Base-by-base conservation (phyloP, 1,140 invertebrate genomes). In the Drosophila asahinai region DNA sequence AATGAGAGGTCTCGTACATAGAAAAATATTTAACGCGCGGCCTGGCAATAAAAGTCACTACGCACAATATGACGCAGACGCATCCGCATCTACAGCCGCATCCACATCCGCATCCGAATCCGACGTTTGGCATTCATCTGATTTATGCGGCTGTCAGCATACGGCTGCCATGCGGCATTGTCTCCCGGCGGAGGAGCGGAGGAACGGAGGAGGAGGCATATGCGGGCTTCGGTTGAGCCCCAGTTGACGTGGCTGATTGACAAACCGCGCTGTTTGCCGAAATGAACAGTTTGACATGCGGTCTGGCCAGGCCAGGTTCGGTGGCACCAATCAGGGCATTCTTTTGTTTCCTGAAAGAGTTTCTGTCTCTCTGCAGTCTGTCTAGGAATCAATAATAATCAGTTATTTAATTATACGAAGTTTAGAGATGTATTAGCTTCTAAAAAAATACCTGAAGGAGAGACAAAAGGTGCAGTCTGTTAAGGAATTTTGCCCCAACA, bases 71-170 rank as follows among this genome's bases (percentile, higher is more conserved):
- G 73, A 57, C 54, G 36, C 52, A 12, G 17, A 55, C 3, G 14
- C 48, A 17, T 33, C 59, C n/a, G 33, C 36, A 15, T 17, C 47
- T 33, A 17, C 42, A 19, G 36, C 30, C 38, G 68, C 57, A 64
- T 66, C 27, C 45, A 42, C 48, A 82, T 64, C 38, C 48, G 60
- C 60, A 84, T 61, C 54, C 45, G 45, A 52, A 63, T 74, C 42
- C 58, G 51, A 47, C 70, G 19, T 83, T 83, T 84, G 74, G 68
- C 62, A 65, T 79, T 71, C 63, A 63, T 81, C 81, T 89, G 84
- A 87, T 87, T 87, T 89, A 87, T 87, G 84, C 70, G 84, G 65
- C 70, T 89, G 84, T 87, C 84, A 84, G 25, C 70, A 57, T n/a
- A 36, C 52, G 27, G 19, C 45, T 15, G 38, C 51, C 45, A 58